phyloP scores from a whole-genome alignment of 2,888 invertebrate genomes.

The Theodoxus fluviatilis region DNA sequence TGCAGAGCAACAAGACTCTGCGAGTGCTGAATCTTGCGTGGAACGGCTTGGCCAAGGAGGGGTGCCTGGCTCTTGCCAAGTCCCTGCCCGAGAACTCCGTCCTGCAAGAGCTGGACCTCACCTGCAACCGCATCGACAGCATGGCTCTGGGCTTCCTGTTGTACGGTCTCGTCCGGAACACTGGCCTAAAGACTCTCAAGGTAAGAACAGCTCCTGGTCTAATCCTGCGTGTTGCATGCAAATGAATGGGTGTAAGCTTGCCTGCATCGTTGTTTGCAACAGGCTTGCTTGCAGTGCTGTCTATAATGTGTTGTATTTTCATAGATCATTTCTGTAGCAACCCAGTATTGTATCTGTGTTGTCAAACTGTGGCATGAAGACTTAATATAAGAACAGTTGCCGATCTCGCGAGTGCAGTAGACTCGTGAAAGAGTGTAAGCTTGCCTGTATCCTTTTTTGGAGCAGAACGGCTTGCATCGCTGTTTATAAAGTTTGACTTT shows the following conservation, averaged over 20 bases:
- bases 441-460: no score
- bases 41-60: conserved; percentile 54
- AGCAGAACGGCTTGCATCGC: no score
- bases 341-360: no score
- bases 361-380: no score
- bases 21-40: conserved; percentile 45
- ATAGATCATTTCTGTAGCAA: no score
- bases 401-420: no score
- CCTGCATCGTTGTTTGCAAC: neutral
- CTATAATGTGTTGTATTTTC: no score
- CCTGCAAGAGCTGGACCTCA: conserved; percentile 44
- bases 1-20: conserved; percentile 42
- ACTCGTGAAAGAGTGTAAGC: no score
- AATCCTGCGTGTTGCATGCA: neutral
- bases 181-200: conserved; percentile 36
- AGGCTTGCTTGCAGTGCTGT: no score
- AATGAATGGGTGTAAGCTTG: neutral
- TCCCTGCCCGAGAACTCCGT: conserved; percentile 42
- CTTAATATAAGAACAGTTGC: no score
- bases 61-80: conserved; percentile 46
- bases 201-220: conserved; percentile 27
- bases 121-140: conserved; percentile 51
- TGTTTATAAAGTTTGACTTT: no score
- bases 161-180: conserved; percentile 45
- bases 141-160: conserved; percentile 43